Evolutionary conservation across 2,113 vertebrate species (phyloP).

Genomic region (Coptodon rendalli): DNA sequence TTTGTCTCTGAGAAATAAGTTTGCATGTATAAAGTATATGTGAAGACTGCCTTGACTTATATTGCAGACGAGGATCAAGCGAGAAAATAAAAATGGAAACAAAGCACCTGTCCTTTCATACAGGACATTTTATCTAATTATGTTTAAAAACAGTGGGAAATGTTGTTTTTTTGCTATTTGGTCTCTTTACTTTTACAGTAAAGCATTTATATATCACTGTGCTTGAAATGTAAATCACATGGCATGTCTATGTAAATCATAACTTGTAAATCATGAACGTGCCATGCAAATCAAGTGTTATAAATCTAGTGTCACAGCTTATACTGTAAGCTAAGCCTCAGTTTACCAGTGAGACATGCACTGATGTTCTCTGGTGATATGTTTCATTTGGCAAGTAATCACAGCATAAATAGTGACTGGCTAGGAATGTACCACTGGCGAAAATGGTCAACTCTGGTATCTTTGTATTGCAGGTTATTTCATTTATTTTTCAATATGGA

Average conservation of each 20-base stretch:
- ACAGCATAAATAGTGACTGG: background rate
- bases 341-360: background rate
- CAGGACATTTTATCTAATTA: rapidly evolving
- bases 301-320: background rate
- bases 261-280: background rate
- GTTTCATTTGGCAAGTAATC: background rate
- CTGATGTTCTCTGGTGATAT: rapidly evolving
- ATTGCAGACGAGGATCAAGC: background rate
- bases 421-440: rapidly evolving
- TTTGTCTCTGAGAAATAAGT: background rate
- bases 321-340: background rate
- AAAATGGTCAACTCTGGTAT: rapidly evolving
- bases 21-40: background rate
- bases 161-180: background rate
- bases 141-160: background rate
- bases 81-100: background rate
- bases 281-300: background rate
- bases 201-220: background rate
- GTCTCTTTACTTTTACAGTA: background rate
- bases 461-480: background rate
- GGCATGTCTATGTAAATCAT: rapidly evolving
- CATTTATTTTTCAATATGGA: background rate
- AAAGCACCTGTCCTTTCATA: background rate
- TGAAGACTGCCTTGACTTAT: rapidly evolving
- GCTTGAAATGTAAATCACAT: rapidly evolving